Conservation (phyloP, 2,113 vertebrate species). For the Myotis davidii region DNA sequence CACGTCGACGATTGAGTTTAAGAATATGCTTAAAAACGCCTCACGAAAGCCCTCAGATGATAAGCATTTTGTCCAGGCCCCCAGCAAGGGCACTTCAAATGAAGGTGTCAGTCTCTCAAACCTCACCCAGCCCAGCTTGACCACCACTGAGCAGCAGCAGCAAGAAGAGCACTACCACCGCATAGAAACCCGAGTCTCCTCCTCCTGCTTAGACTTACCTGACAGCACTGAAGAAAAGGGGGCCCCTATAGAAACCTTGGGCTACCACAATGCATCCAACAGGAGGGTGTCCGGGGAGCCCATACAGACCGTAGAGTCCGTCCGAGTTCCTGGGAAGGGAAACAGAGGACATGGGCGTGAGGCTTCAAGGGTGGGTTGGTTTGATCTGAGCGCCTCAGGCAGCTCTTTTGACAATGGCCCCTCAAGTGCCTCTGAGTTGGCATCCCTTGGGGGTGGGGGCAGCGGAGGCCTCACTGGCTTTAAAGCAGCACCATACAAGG, state of each 20-base stretch:
- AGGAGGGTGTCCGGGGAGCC: constrained; percentile 91
- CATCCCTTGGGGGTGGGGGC: constrained; percentile 77
- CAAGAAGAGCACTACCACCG: constrained; percentile 92
- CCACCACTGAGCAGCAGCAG: constrained; percentile 66
- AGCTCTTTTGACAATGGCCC: constrained; percentile 86
- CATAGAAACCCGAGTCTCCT: constrained; percentile 95
- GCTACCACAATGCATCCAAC: constrained; percentile 88
- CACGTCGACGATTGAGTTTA: constrained; percentile 89
- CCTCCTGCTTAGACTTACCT: constrained; percentile 85
- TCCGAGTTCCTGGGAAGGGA: constrained; percentile 92
- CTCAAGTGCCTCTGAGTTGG: constrained; percentile 80
- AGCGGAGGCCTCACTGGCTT: constrained; percentile 79
- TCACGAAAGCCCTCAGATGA: constrained; percentile 87
- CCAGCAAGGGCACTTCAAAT: constrained; percentile 65
- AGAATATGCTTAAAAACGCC: constrained; percentile 91
- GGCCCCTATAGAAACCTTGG: constrained; percentile 92
- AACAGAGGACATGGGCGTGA: constrained; percentile 87
- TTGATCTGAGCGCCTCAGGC: constrained; percentile 80
- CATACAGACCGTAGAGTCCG: constrained; percentile 97
- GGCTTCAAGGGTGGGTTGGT: constrained; percentile 86
- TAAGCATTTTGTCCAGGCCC: constrained; percentile 82
- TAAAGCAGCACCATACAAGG: constrained; percentile 83
- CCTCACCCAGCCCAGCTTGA: constrained; percentile 66
- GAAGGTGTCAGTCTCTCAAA: constrained; percentile 75
- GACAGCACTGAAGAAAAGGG: constrained; percentile 91